Percentiles rank a stretch among this genome's conserved stretches.
Conservation (phyloP, 2,888 invertebrate genomes). For the Lasioglossum calceatum region DNA sequence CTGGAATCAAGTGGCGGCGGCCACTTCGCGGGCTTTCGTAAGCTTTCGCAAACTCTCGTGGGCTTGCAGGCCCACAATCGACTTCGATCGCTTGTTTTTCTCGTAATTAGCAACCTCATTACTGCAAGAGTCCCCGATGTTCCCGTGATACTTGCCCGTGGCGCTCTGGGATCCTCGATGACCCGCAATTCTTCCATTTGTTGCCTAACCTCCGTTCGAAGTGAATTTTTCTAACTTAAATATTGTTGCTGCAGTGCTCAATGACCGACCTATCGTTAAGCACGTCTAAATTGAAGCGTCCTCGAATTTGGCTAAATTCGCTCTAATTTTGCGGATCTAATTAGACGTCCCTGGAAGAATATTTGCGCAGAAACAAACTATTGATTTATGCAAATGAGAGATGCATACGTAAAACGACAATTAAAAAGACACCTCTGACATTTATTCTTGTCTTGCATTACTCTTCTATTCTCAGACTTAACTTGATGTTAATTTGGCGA, state of each 20-base stretch:
- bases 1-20: conserved; percentile 71
- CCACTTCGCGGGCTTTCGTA: conserved; percentile 48
- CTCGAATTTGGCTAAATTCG: not conserved
- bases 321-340: not conserved
- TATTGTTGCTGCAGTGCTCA: not conserved
- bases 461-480: not conserved
- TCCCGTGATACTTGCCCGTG: not conserved
- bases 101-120: conserved; percentile 1
- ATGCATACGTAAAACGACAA: not conserved
- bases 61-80: not conserved
- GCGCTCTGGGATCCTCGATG: not conserved
- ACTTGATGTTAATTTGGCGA: not conserved
- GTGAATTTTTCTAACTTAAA: not conserved
- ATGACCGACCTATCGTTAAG: not conserved
- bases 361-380: not conserved
- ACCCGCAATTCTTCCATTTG: not conserved
- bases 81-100: not conserved
- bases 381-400: not conserved
- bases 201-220: not conserved
- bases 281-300: not conserved
- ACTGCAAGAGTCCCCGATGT: not conserved
- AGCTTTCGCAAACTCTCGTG: conserved; percentile 33
- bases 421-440: not conserved
- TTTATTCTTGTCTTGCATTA: not conserved
- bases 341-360: not conserved